Evolutionary conservation across 2,888 invertebrate species (phyloP), one percentile per base, ranked within the genome.

Genomic region (Cephus pygmeus): DNA sequence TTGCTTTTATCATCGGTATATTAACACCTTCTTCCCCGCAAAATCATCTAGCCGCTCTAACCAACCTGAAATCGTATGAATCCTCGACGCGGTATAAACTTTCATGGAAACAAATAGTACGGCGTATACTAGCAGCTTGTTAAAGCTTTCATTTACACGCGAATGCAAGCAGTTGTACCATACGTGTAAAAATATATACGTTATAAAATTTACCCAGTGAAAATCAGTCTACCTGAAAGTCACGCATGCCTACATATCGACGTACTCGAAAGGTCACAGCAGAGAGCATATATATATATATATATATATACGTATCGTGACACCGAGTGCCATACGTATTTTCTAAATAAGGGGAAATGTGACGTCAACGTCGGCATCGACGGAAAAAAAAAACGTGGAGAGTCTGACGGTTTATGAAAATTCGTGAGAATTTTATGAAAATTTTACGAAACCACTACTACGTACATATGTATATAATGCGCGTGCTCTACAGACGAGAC

Each of bases 1-100:
- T 83, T 83, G 82, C 79, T 80, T 84, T 82, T 83, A 83, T 83
- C 81, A 83, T 83, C 82, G 77, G 75, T 75, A 76, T 81, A 84
- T 86, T 85, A 85, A 85, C 82, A 81, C 81, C 79, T 77, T 56
- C 9, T 56, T 23, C 9, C 56, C 0, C 56, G 23, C 23, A 23
- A 23, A 15, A 56, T 23, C 23, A 9, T 56, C 56, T 2, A 56
- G 56, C 3, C 9, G 23, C 6, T 23, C 56, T 56, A 23, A 9
- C 23, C 56, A 56, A 56, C 56, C 56, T 23, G 23, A 23, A 23
- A 23, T 56, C 40, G 6, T 56, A 23, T 0, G 56, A 56, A 56
- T 56, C 56, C 56, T 56, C 56, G 56, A 23, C 56, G 56, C 23
- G 1, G 56, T 56, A 1, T 23, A 23, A 56, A 56, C 56, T 56